phyloP scores from a whole-genome alignment of 1,140 invertebrate genomes.

The Drosophila rhopaloa region DNA sequence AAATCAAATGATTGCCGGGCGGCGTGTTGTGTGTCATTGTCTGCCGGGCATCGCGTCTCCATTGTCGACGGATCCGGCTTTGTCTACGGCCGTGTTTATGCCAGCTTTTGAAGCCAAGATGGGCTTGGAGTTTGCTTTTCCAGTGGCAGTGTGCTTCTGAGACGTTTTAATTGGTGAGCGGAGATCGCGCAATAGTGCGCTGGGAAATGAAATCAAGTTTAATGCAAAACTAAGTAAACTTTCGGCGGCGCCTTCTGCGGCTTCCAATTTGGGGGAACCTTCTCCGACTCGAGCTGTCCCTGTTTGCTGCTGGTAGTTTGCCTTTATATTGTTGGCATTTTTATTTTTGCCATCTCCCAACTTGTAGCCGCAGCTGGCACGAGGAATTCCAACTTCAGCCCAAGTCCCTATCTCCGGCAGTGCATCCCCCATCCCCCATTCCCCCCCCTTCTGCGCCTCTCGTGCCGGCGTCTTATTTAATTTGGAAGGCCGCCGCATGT shows the following conservation, averaged over 20 bases:
- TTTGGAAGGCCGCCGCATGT: conserved; percentile 71
- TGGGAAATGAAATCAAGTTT: conserved; percentile 71
- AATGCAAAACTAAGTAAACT: conserved; percentile 79
- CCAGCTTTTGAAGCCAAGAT: conserved; percentile 25
- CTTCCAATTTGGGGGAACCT: background rate
- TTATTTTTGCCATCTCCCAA: conserved; percentile 50
- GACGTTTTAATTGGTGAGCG: background rate
- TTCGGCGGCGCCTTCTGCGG: conserved; percentile 38
- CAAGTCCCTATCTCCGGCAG: background rate
- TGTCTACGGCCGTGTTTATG: conserved; percentile 29
- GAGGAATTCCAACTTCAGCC: conserved; percentile 68
- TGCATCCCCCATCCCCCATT: too few relatives aligned
- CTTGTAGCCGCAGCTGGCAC: conserved; percentile 79
- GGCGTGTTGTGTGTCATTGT: conserved; percentile 1
- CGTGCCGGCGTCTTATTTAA: conserved; percentile 72
- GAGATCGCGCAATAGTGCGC: conserved; percentile 10
- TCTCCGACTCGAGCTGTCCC: background rate
- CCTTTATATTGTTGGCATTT: conserved; percentile 4
- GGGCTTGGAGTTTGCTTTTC: background rate
- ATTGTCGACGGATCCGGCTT: conserved; percentile 1
- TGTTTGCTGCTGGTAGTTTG: conserved; percentile 13
- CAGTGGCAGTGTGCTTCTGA: too few relatives aligned
- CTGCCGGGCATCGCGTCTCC: background rate
- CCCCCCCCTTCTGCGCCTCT: background rate
- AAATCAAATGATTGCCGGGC: background rate